These are phyloP conservation scores for Tinamus major DNA, from an alignment of 2,797 vertebrate species.

Conservation along the genomic window DNA sequence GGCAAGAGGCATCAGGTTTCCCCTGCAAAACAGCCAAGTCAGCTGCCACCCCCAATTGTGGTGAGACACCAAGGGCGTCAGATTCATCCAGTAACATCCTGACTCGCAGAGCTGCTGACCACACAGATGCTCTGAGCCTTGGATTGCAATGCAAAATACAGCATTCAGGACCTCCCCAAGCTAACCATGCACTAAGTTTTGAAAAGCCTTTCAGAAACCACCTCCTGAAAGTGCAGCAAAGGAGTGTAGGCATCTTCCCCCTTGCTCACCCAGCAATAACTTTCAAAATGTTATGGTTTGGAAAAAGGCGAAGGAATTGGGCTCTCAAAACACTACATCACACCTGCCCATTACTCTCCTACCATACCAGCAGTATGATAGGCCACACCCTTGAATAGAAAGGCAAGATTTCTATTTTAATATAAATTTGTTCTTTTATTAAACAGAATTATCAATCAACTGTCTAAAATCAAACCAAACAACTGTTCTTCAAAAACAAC, in stretches of 20 bases:
- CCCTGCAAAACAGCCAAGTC: not conserved
- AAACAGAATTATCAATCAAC: slow-evolving; percentile 53
- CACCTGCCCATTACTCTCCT: rapidly evolving
- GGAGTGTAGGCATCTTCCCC: not conserved
- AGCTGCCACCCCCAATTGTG: not conserved
- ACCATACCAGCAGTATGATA: not conserved
- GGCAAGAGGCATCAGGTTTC: slow-evolving; percentile 4
- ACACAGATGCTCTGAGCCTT: not conserved
- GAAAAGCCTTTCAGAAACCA: not conserved
- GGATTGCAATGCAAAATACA: not conserved
- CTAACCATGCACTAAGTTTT: not conserved
- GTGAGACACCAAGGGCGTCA: not conserved
- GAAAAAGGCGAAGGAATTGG: rapidly evolving
- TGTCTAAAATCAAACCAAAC: slow-evolving; percentile 53
- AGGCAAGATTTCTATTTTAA: not conserved
- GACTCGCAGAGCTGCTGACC: not conserved
- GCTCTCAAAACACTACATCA: not conserved
- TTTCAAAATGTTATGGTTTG: not conserved
- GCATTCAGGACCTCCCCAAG: rapidly evolving
- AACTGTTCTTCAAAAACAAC: slow-evolving; percentile 27
- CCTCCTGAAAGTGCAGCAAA: not conserved
- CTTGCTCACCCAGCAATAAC: not conserved
- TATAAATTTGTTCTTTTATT: slow-evolving; percentile 69
- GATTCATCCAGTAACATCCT: not conserved
- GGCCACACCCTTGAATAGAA: not conserved